Evolutionary conservation across 2,888 invertebrate genomes (phyloP), one percentile per base, ranked within the genome.

Genomic region (Nomada ferruginata): DNA sequence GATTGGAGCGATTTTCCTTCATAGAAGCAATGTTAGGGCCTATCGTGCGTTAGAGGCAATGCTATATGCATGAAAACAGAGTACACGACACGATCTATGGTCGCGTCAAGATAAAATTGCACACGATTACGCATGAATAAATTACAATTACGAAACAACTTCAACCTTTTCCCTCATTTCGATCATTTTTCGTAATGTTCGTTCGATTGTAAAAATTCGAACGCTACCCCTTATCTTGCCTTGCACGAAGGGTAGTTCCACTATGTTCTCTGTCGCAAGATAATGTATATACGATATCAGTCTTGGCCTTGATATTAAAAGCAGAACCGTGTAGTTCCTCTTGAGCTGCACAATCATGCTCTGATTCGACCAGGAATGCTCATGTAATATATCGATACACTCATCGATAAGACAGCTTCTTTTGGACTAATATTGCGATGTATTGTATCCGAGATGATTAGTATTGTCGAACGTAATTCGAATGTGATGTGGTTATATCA

Each of bases 321-420:
- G 15, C 47, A 47, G 15, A 47, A 15, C 47, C 47, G 47, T 47
- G 47, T 47, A 47, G 13, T 47, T 47, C 13, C 15, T 47, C 15
- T 47, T 15, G 47, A 47, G n/a, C 15, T 47, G 47, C 47, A 47
- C 26, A 42, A 61, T 73, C 72, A 15, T 69, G 57, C 71, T 78
- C 55, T 73, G 82, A 81, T 77, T 86, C 72, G 50, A 57, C 29
- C 52, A 61, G 78, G 36, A 59, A 76, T 68, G 71, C 57, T 36
- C 29, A 29, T 29, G 29, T 29, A 55, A 59, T 72, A 20, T 76
- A 83, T 82, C 81, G 55, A 63, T 44, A 29, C 68, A 44, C 55
- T 83, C 66, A 55, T 60, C 57, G 87, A 87, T 87, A 87, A 87
- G 85, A 63, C 64, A 23, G 15, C 7, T 60, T 20, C 26, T 84